Evolutionary conservation across 1,140 invertebrate species (phyloP), one percentile per base, ranked within the genome.

Genomic region (Nylanderia fulva): DNA sequence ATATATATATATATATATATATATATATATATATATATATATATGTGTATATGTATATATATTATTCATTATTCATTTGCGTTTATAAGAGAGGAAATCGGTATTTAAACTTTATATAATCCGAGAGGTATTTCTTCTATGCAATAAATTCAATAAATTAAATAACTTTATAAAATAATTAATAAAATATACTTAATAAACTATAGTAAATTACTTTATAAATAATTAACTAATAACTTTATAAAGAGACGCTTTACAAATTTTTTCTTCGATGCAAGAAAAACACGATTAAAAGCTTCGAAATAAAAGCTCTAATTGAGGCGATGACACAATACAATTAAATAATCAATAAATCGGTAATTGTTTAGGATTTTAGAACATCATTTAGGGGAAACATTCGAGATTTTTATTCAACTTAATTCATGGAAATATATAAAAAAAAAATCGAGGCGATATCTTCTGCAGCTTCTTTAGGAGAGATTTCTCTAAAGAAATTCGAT

Each of bases 381-480:
- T 36, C 33, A 9, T 39, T 24, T 1, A n/a, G 63, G n/a, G 13
- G n/a, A 66, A 66, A 42, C n/a, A 48, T 63, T 63, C 24, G 18
- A 24, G 39, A 76, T 63, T 76, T 63, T 76, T 24, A 76, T 76
- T 13, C 58, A 9, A 24, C 24, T 36, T 76, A 42, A n/a, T 36
- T 21, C 21, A 42, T 61, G 24, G 18, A 76, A 76, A 76, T 76
- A 58, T 63, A 24, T 11, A n/a, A 42, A 27, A 5, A 18, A 75
- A 42, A 15, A 56, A 54, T 75, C 72, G 72, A 29, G 54, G 54
- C 72, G 7, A 75, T 33, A 24, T 54, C 6, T 24, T 75, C 61
- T 75, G 56, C 72, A 24, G 36, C 56, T 61, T 61, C 45, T 52
- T 74, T 45, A 21, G n/a, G 24, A 60, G 24, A 60, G 56, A 60